Evolutionary conservation across 2,797 vertebrate genomes (phyloP).

Genomic region (Uromys caudimaculatus): DNA sequence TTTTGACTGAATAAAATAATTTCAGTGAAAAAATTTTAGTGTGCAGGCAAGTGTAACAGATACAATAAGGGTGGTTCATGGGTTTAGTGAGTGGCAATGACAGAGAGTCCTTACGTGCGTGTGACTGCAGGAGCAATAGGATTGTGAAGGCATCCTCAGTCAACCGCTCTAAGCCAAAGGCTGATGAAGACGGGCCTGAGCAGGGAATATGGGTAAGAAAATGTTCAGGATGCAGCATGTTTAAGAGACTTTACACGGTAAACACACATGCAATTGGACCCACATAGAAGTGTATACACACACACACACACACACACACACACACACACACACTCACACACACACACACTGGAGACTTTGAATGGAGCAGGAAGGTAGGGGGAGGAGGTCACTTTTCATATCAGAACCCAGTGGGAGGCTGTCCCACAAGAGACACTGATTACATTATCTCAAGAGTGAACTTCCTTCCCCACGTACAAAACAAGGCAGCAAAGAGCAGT

Average conservation of each 20-base stretch:
- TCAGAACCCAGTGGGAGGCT: not conserved
- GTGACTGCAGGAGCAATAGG: not conserved
- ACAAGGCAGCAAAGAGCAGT: not conserved
- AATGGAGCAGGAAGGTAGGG: not conserved
- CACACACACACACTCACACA: not conserved
- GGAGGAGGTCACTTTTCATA: not conserved
- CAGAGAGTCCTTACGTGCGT: not conserved
- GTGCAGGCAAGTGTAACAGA: not conserved
- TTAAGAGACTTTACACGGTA: not conserved
- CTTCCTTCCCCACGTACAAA: not conserved
- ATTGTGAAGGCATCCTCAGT: not conserved
- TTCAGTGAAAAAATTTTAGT: not conserved
- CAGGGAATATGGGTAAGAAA: not conserved
- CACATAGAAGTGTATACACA: not conserved
- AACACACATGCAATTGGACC: not conserved
- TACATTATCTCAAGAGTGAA: accelerated
- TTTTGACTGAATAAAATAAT: not conserved
- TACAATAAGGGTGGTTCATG: not conserved
- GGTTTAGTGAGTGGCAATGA: not conserved
- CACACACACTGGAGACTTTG: not conserved
- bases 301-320: not conserved
- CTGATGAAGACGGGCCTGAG: not conserved
- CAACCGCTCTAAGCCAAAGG: not conserved
- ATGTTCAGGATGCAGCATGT: not conserved
- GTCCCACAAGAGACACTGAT: not conserved